Conservation (phyloP, 2,113 vertebrate species). For the Chaetorhynchus papuensis region DNA sequence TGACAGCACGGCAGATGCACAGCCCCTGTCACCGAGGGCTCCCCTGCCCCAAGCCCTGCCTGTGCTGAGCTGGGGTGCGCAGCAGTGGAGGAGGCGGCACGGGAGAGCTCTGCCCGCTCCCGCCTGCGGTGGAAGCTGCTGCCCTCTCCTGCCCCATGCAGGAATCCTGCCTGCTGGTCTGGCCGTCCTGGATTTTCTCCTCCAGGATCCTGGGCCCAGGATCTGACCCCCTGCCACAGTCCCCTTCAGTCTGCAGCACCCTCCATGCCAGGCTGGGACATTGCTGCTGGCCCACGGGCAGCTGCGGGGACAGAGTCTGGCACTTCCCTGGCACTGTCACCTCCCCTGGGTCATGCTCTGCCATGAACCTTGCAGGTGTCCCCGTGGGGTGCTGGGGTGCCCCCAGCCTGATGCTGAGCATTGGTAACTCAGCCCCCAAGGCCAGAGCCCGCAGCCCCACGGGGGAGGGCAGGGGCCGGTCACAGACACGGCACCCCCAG, state of each 20-base stretch:
- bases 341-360: background rate
- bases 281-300: background rate
- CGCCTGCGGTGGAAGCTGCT: background rate
- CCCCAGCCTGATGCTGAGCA: background rate
- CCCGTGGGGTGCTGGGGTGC: background rate
- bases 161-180: background rate
- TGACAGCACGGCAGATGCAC: background rate
- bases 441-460: background rate
- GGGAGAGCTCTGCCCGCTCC: background rate
- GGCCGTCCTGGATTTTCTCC: background rate
- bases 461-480: background rate
- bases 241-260: background rate
- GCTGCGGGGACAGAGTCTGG: background rate
- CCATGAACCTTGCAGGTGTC: background rate
- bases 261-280: background rate
- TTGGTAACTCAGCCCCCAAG: fast-evolving
- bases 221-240: background rate
- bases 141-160: background rate
- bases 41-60: background rate
- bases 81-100: background rate
- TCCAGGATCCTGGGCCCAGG: background rate
- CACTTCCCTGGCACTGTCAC: background rate
- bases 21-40: background rate
- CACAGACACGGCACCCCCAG: fast-evolving
- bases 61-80: background rate